Evolutionary conservation across 2,113 vertebrate species (phyloP).

Genomic region (Pelecanus crispus): DNA sequence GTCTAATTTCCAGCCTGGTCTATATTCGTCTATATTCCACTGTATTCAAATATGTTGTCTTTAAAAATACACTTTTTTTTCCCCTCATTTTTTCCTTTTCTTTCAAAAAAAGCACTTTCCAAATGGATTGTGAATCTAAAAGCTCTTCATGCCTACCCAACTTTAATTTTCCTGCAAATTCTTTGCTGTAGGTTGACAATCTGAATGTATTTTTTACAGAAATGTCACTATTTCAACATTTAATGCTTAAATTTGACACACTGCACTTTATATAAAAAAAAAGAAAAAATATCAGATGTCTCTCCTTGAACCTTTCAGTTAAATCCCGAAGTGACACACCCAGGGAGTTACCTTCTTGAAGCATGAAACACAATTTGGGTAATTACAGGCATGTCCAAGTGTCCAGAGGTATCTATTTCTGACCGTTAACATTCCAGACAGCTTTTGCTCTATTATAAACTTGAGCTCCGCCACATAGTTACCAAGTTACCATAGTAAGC

Average conservation of each 20-base stretch:
- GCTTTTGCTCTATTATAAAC: slow-evolving; percentile 2
- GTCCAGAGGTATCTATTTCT: slow-evolving; percentile 50
- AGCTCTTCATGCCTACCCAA: neutral
- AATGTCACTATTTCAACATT: neutral
- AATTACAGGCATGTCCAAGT: slow-evolving; percentile 42
- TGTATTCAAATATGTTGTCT: neutral
- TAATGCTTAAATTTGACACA: neutral
- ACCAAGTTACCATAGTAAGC: neutral
- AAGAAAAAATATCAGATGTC: neutral
- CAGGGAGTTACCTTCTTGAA: neutral
- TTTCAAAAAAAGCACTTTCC: neutral
- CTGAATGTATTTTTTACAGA: neutral
- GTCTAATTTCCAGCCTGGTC: neutral
- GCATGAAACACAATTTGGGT: slow-evolving; percentile 9
- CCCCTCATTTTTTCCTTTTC: neutral
- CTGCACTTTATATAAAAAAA: neutral
- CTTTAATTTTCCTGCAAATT: neutral
- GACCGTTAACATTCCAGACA: slow-evolving; percentile 15
- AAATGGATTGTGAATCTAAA: neutral
- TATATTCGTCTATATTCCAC: neutral
- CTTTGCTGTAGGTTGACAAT: neutral
- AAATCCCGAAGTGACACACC: neutral
- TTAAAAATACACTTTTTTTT: neutral
- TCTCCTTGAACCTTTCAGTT: neutral
- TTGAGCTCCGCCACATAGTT: neutral